phyloP scores from a whole-genome alignment of 2,888 invertebrate genomes.

The Smittia sp. region DNA sequence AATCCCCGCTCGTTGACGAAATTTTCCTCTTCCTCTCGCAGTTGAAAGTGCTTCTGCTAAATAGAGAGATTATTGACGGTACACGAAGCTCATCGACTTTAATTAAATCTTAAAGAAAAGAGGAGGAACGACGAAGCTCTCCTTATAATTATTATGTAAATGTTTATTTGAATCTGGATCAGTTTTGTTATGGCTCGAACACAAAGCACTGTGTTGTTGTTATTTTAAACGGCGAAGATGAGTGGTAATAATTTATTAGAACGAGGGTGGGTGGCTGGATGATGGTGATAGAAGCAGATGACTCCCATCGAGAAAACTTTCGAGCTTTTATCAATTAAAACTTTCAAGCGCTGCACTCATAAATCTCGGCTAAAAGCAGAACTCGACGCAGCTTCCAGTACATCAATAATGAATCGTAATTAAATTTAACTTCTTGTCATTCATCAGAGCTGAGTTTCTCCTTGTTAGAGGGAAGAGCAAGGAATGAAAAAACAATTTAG shows the following conservation, averaged over 20 bases:
- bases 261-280: neutral
- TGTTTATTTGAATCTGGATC: constrained; percentile 38
- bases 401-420: neutral
- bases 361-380: neutral
- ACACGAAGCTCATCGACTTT: constrained; percentile 26
- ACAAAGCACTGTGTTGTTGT: neutral
- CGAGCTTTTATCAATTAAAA: no score
- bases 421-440: neutral
- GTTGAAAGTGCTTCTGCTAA: neutral
- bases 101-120: constrained; percentile 18
- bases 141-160: constrained; percentile 35
- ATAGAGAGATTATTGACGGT: constrained; percentile 28
- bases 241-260: neutral
- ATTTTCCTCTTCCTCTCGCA: neutral
- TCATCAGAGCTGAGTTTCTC: neutral
- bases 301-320: no score
- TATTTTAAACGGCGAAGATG: neutral
- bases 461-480: neutral
- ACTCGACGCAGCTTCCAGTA: neutral
- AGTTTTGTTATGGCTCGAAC: neutral
- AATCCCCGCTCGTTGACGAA: neutral
- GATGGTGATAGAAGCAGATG: no score
- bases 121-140: neutral
- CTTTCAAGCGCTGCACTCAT: neutral
- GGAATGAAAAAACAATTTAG: constrained; percentile 2